Base-by-base conservation (phyloP, 2,888 invertebrate species). In the Quadroppia sp. region DNA sequence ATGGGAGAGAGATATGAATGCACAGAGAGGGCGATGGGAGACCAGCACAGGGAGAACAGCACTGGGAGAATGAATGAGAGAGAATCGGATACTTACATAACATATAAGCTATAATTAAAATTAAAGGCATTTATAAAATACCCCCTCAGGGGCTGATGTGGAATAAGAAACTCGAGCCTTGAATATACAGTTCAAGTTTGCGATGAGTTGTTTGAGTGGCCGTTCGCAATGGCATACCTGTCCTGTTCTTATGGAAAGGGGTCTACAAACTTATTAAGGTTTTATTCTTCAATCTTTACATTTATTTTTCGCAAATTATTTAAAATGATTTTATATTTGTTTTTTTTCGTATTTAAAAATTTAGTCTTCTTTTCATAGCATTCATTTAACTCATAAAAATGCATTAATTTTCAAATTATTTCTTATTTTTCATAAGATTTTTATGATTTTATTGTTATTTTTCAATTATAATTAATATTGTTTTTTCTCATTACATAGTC, bases 61-160 rank as follows among this genome's bases (percentile, higher is more conserved):
- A 53, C 4, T 2, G 61, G 7, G 61, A 61, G 61, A 61, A 32
- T 32, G 61, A 61, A 32, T 32, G 61, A 61, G 61, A 61, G 61
- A 64, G 64, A 64, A 25, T n/a, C 13, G 32, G 30, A 59, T 59
- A 59, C n/a, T 59, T 59, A 32, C 28, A 28, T 25, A 53, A 53
- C n/a, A 32, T 25, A 28, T 36, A 61, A 50, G 50, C 6, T 61
- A 61, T 61, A 61, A 61, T 61, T 61, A 61, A 61, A 61, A 61
- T 61, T 61, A 61, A 32, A 61, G 61, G 61, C 61, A 61, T 32
- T 61, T 61, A 61, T 28, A 11, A 23, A 36, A 36, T n/a, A n/a
- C n/a, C 6, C 20, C 15, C 61, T 32, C 20, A 17, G 36, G 17
- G 61, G 32, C 61, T 53, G 32, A 32, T 61, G 17, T 30, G 36